A percentile compares a stretch with the other conserved stretches of the same genome.
Evolutionary conservation across 2,888 invertebrate species (phyloP).

Genomic region (Trissolcus japonicus): DNA sequence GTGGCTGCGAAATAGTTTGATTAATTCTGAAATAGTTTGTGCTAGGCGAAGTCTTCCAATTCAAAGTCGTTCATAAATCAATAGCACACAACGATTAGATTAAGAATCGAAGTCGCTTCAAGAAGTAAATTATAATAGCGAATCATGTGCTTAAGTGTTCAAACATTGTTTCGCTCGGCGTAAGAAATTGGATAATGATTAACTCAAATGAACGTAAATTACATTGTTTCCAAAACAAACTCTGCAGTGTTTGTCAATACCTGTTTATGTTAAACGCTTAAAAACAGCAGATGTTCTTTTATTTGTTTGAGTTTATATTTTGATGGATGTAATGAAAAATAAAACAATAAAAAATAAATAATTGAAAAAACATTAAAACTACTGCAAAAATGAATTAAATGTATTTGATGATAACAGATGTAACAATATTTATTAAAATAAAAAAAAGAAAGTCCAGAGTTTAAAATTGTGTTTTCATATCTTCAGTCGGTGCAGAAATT

Average conservation of each 20-base stretch:
- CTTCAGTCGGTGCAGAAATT: too few species aligned
- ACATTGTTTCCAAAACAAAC: background rate
- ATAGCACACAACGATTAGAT: slow-evolving; percentile 47
- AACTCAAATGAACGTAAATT: background rate
- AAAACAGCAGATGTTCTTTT: too few species aligned
- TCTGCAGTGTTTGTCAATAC: background rate
- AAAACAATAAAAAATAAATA: too few species aligned
- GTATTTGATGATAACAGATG: too few species aligned
- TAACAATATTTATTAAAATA: too few species aligned
- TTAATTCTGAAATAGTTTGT: slow-evolving; percentile 56
- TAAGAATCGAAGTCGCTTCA: slow-evolving; percentile 65
- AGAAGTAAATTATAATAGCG: slow-evolving; percentile 73
- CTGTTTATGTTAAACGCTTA: too few species aligned
- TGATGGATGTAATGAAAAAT: too few species aligned
- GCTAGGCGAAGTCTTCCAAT: slow-evolving; percentile 39
- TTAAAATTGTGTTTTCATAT: too few species aligned
- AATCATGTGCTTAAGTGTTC: slow-evolving; percentile 36
- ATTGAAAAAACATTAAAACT: too few species aligned
- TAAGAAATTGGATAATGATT: background rate
- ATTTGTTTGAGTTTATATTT: too few species aligned
- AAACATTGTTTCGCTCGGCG: slow-evolving; percentile 6
- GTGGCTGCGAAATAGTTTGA: slow-evolving; percentile 55
- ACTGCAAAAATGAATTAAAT: too few species aligned
- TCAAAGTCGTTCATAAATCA: slow-evolving; percentile 51
- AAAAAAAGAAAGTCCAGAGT: too few species aligned